Conservation (phyloP, 2,797 vertebrate species). For the Bryconaethiops microstoma region DNA sequence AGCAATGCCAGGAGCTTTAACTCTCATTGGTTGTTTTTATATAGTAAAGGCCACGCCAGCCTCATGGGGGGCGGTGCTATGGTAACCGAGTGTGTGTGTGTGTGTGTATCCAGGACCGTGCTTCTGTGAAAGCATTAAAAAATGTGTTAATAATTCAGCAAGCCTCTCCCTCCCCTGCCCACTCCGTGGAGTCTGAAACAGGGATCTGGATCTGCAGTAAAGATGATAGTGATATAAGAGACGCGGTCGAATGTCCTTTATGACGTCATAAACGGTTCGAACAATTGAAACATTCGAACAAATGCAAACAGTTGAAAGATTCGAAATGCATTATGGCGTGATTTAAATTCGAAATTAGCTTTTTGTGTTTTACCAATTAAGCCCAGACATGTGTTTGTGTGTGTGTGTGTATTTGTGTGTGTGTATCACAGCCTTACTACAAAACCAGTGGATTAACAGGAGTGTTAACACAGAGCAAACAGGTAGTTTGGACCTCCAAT, state of each 20-base stretch:
- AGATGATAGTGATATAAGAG: too few species aligned
- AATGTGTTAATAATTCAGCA: conserved; percentile 76
- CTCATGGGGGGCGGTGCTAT: conserved; percentile 84
- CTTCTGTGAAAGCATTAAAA: conserved; percentile 54
- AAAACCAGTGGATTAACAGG: background rate
- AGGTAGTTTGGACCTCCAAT: conserved; percentile 34
- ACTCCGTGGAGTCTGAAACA: too few species aligned
- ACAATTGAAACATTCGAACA: too few species aligned
- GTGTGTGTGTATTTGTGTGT: too few species aligned
- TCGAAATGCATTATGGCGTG: too few species aligned
- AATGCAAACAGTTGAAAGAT: too few species aligned
- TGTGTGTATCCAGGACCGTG: conserved; percentile 51
- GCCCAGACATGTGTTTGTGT: background rate
- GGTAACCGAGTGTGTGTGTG: conserved; percentile 79
- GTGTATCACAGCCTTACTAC: background rate
- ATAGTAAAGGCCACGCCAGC: conserved; percentile 61
- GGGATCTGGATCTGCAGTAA: too few species aligned
- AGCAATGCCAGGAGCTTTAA: conserved; percentile 8
- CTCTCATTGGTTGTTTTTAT: conserved; percentile 49
- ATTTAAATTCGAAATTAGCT: too few species aligned
- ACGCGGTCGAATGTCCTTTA: too few species aligned
- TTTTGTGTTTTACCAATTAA: background rate
- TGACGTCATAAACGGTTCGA: too few species aligned
- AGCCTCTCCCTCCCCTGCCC: background rate
- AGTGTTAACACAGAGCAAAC: conserved; percentile 23